These are phyloP conservation scores for Eupithecia subumbrata DNA, from an alignment of 2,888 invertebrate species.

Conservation along the genomic window DNA sequence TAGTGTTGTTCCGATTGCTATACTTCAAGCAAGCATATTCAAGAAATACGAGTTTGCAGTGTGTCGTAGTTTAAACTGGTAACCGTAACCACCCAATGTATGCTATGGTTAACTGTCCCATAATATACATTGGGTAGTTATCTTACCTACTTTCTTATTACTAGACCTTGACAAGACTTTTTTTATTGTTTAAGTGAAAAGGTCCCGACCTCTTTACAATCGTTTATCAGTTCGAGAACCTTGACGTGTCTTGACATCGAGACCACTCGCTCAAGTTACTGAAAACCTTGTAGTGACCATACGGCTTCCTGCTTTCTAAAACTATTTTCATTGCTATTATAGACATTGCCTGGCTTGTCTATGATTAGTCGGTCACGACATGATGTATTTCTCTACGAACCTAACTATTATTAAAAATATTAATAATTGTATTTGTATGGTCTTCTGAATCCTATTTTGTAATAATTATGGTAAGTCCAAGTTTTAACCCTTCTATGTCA, in stretches of 20 bases:
- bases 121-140: too few relatives aligned
- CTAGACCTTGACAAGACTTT: neutral
- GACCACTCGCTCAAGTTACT: constrained; percentile 34
- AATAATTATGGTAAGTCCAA: too few relatives aligned
- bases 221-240: neutral
- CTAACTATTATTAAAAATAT: neutral
- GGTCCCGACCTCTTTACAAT: neutral
- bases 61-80: neutral
- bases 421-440: neutral
- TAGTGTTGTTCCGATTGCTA: neutral
- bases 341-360: neutral
- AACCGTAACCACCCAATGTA: neutral
- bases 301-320: constrained; percentile 55
- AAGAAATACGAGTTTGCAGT: neutral
- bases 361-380: neutral
- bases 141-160: too few relatives aligned
- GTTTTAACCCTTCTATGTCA: too few relatives aligned
- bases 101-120: too few relatives aligned
- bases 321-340: constrained; percentile 21
- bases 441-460: too few relatives aligned
- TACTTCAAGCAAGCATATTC: neutral
- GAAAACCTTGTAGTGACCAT: constrained; percentile 52
- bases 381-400: neutral
- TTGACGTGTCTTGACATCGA: constrained; percentile 26
- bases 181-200: neutral